phyloP scores from a whole-genome alignment of 2,113 vertebrate genomes.

The Chloroceryle aenea region DNA sequence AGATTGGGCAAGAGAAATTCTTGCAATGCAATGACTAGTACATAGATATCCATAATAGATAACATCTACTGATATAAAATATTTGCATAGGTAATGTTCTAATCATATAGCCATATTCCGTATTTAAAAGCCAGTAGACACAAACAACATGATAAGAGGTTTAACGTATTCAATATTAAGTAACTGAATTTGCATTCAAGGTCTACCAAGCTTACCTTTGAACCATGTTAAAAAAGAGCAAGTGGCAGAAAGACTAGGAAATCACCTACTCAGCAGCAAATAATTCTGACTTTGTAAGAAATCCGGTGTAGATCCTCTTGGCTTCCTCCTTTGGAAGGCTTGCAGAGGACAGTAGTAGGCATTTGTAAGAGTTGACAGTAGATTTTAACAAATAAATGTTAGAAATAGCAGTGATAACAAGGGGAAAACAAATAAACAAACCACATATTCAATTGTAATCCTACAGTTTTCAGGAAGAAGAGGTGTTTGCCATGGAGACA shows the following conservation, averaged over 20 bases:
- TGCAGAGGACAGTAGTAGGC: not conserved
- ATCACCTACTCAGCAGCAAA: not conserved
- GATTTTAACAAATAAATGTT: not conserved
- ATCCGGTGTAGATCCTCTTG: not conserved
- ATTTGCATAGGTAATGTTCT: not conserved
- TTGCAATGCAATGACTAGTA: slow-evolving; percentile 8
- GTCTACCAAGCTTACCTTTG: slow-evolving; percentile 43
- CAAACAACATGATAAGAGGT: slow-evolving; percentile 3
- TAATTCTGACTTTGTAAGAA: not conserved
- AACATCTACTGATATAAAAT: not conserved
- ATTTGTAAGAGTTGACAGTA: not conserved
- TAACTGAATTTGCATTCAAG: slow-evolving; percentile 32
- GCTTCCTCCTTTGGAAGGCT: not conserved
- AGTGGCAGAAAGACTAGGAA: not conserved
- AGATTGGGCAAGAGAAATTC: slow-evolving; percentile 46
- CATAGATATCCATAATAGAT: not conserved
- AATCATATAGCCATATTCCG: not conserved
- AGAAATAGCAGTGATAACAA: not conserved
- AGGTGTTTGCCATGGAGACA: not conserved
- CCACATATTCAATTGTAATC: not conserved
- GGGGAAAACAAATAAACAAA: not conserved
- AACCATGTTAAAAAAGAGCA: not conserved
- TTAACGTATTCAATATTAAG: not conserved
- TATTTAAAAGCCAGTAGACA: slow-evolving; percentile 11
- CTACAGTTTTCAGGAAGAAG: not conserved